Base-by-base conservation (phyloP, 2,113 vertebrate genomes). In the Elachura formosa region DNA sequence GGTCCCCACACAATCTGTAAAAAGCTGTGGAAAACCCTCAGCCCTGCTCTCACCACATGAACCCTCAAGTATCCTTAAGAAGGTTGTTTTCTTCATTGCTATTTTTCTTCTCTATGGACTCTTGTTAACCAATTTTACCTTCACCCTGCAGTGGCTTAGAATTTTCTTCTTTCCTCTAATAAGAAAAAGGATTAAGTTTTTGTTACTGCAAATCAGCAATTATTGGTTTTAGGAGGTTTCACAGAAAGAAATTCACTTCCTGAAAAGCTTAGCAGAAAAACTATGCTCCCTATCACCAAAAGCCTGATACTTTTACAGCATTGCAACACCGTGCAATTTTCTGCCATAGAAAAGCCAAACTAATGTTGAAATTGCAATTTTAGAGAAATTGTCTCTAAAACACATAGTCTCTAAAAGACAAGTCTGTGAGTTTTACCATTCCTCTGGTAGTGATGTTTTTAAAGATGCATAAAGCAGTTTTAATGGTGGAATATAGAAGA, bases 1-100 rank as follows among this genome's bases (percentile, higher is more conserved):
- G 68, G 6, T 5, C 81, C 49, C 41, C 40, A 5, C 12, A 7
- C 0, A 4, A 10, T 6, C 54, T 14, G 19, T 5, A 26, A 43
- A 78, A 83, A 38, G 33, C 0, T 0, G 10, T 1, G 5, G n/a
- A 33, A 51, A 72, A 72, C 11, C 36, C 66, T 58, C 67, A 61
- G 40, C 33, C 34, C 11, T 59, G 45, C 34, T 73, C 45, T 28
- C 59, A 16, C 14, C 26, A 23, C 13, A 56, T 3, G 11, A 74
- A 52, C 16, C 41, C 63, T 59, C 15, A 33, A 43, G 48, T 5
- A 40, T 18, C 23, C 36, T 61, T 52, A 55, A 58, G 41, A 22
- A 43, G 12, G 26, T 68, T 63, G 17, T 72, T 78, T 91, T 87
- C 69, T 63, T 61, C 72, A 48, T 23, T 10, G 3, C 12, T 49